Evolutionary conservation across 2,113 vertebrate genomes (phyloP).

Genomic region (Otolemur garnettii): DNA sequence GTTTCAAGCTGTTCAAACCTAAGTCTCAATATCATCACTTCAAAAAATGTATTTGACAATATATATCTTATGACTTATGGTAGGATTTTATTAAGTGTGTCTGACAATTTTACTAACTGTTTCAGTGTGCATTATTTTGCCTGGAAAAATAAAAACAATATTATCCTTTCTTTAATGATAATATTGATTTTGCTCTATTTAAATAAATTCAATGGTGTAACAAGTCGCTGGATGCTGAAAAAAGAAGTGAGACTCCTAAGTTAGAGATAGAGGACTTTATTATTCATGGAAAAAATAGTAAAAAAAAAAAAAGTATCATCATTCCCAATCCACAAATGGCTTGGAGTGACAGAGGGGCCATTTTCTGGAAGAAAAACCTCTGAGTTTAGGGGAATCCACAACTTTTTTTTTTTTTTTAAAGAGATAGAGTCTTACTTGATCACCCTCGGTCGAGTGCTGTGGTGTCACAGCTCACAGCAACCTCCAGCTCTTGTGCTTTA

Average conservation of each 20-base stretch:
- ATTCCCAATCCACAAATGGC: neutral
- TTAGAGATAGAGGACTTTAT: neutral
- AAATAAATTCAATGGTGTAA: neutral
- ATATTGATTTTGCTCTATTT: neutral
- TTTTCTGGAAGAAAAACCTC: slow-evolving; percentile 44
- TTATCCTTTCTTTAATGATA: neutral
- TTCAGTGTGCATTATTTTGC: neutral
- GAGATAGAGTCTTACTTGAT: no score
- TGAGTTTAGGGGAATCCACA: neutral
- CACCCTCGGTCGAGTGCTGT: no score
- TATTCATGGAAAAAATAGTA: neutral
- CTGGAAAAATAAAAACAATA: neutral
- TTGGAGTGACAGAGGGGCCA: neutral
- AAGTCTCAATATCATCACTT: neutral
- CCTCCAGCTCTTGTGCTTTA: no score
- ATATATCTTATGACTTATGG: neutral
- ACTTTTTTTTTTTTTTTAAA: neutral
- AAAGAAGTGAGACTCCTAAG: neutral
- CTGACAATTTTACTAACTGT: neutral
- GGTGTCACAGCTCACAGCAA: no score
- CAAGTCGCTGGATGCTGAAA: neutral
- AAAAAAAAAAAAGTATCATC: neutral
- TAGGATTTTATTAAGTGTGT: neutral
- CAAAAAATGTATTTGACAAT: neutral
- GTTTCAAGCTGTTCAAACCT: neutral